Base-by-base conservation (phyloP, 2,797 vertebrate genomes). In the Lates japonicus region DNA sequence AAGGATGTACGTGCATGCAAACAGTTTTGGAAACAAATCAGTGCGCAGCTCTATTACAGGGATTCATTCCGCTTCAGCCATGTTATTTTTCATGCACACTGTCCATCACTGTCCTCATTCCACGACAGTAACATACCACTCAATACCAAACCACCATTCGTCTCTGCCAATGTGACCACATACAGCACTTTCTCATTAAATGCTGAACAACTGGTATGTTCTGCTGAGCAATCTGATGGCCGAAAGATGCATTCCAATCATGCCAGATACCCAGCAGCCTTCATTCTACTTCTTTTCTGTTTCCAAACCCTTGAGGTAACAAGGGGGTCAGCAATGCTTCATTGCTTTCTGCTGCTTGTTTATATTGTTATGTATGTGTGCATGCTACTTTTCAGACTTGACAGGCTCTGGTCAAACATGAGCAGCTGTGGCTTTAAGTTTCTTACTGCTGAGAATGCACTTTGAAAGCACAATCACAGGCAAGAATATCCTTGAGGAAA, bases 131-230 rank as follows among this genome's bases (percentile, higher is more conserved):
- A 79, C 84, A 86, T 70, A 82, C 70, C 72, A 19, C 76, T 31
- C 59, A 67, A 52, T 55, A 62, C 69, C 61, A 89, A 88, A 83
- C 68, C 78, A 20, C 79, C 49, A 67, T 77, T 61, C 42, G 22
- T 41, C 51, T 62, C 73, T 83, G 83, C 86, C 81, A 90, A 51
- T 60, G n/a, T 61, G 48, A 88, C 85, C 85, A 63, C 85, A 82
- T 49, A 41, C 62, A 70, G 42, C 57, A 52, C 64, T 81, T 78
- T 66, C 65, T 82, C 72, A 77, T 74, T 74, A 68, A 73, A 54
- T 75, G 63, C 67, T 60, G 51, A 76, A 70, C 84, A 61, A 76
- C 73, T 66, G 62, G 39, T 74, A 49, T 71, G 80, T 49, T 59
- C 41, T 69, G 80, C 80, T 80, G 70, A 83, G 83, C 58, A 71